phyloP scores from a whole-genome alignment of 1,140 invertebrate species.

The Cyphomyrmex costatus region DNA sequence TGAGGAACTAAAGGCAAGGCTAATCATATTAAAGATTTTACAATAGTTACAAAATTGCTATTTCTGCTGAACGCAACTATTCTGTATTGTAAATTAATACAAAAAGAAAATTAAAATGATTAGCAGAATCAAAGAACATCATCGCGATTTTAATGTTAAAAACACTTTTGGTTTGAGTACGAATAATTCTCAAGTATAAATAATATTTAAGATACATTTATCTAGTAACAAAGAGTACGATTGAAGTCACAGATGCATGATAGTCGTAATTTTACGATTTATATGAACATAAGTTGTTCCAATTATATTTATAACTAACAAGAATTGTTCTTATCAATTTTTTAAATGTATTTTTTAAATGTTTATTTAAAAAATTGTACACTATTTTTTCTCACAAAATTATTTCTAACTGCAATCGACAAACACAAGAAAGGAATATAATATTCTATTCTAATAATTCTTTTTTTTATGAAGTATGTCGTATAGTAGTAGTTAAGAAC shows the following conservation, averaged over 20 bases:
- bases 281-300: constrained; percentile 2
- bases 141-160: not conserved
- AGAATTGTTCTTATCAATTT: constrained; percentile 10
- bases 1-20: too few relatives aligned
- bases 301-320: not conserved
- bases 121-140: too few relatives aligned
- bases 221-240: not conserved
- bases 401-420: not conserved
- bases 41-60: too few relatives aligned
- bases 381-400: not conserved
- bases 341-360: not conserved
- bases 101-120: too few relatives aligned
- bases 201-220: not conserved
- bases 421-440: not conserved
- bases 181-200: not conserved
- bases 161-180: not conserved
- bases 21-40: too few relatives aligned
- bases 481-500: not conserved
- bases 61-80: too few relatives aligned
- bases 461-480: constrained; percentile 15
- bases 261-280: not conserved
- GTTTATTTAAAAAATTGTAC: not conserved
- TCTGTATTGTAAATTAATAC: too few relatives aligned
- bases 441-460: not conserved
- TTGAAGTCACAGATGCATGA: not conserved